A percentile compares a stretch with the other conserved stretches of the same genome.
Evolutionary conservation across 2,113 vertebrate species (phyloP).

Genomic region (Amblyopsis rosae): DNA sequence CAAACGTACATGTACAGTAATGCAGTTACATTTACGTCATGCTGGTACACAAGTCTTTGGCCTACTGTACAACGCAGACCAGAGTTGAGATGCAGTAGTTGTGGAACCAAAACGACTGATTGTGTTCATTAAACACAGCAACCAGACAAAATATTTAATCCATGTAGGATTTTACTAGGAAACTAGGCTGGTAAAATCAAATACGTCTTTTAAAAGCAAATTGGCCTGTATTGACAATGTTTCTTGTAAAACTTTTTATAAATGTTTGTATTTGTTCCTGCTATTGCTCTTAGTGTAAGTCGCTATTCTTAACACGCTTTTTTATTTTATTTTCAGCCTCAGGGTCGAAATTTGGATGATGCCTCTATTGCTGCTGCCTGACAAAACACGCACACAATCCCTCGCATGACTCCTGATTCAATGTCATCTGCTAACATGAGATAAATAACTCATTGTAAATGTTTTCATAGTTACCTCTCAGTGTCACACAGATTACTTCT

Average conservation of each 20-base stretch:
- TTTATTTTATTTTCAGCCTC: constrained; percentile 80
- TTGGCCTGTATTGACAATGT: too few species aligned
- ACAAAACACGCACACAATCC: constrained; percentile 24
- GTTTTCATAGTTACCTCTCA: too few species aligned
- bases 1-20: too few species aligned
- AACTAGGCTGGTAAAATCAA: neutral
- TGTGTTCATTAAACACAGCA: too few species aligned
- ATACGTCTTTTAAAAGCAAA: neutral
- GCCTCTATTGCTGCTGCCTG: constrained; percentile 88
- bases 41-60: neutral
- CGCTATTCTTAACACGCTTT: neutral
- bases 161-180: too few species aligned
- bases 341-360: constrained; percentile 86
- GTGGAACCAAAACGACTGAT: too few species aligned
- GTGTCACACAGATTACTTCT: neutral
- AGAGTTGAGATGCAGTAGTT: too few species aligned
- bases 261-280: neutral
- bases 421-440: too few species aligned
- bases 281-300: neutral
- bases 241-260: neutral
- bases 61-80: too few species aligned
- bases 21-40: too few species aligned
- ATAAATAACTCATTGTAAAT: too few species aligned
- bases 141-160: too few species aligned
- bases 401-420: neutral